Conservation (phyloP, 2,888 invertebrate species). For the Drosophila mayaguana region DNA sequence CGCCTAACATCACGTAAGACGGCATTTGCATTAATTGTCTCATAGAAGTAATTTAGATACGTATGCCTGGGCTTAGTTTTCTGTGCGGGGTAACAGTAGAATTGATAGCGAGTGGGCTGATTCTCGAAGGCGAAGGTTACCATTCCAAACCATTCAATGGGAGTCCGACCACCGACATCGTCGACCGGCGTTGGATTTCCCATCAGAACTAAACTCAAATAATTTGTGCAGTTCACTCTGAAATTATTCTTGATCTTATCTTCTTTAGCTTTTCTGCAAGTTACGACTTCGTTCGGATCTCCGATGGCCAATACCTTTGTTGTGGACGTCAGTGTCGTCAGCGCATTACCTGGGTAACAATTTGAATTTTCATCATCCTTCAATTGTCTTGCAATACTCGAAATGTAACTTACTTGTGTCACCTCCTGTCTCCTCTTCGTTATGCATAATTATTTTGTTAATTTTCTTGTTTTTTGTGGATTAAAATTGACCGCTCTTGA, state of each 20-base stretch:
- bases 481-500: too few relatives aligned
- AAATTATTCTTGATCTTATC: background rate
- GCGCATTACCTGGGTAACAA: background rate
- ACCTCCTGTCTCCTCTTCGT: background rate
- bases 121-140: constrained; percentile 1
- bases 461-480: background rate
- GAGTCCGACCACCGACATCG: constrained; percentile 8
- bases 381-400: too few relatives aligned
- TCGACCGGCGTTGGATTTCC: constrained; percentile 11
- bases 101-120: constrained; percentile 25
- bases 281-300: fast-evolving
- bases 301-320: constrained; percentile 11
- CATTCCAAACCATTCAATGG: constrained; percentile 12
- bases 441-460: background rate
- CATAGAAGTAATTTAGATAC: background rate
- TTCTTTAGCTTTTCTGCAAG: background rate
- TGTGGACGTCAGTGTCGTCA: background rate
- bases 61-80: background rate
- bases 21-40: constrained; percentile 5
- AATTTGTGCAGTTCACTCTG: background rate
- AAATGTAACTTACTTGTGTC: background rate
- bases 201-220: constrained; percentile 15
- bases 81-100: background rate
- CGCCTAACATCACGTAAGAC: background rate
- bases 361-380: background rate